Conservation (phyloP, 2,797 vertebrate genomes). For the Macropodus opercularis region DNA sequence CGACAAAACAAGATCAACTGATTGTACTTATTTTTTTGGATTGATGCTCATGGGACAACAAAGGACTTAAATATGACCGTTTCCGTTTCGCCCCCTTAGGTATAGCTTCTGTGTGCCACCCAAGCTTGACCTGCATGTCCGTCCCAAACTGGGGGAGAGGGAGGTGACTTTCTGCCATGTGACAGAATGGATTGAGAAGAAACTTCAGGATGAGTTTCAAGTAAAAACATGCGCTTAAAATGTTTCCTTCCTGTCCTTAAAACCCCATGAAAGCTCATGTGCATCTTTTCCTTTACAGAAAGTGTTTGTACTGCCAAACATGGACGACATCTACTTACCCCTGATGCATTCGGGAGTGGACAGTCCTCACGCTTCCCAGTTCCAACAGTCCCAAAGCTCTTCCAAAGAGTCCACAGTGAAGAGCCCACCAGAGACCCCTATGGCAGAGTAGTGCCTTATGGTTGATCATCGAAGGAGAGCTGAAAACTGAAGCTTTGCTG, state of each 20-base stretch:
- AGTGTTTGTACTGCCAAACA: slow-evolving; percentile 92
- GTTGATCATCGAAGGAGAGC: slow-evolving; percentile 8
- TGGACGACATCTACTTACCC: slow-evolving; percentile 90
- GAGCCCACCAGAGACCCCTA: slow-evolving; percentile 41
- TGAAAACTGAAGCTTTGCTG: too few species aligned
- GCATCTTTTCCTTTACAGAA: slow-evolving; percentile 78
- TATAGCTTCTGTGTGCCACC: slow-evolving; percentile 90
- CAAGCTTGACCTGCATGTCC: slow-evolving; percentile 86
- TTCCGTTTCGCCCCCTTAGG: too few species aligned
- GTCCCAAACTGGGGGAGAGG: slow-evolving; percentile 88
- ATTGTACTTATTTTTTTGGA: too few species aligned
- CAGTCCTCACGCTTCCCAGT: slow-evolving; percentile 22
- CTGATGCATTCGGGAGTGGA: slow-evolving; percentile 85
- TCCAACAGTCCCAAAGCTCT: slow-evolving; percentile 49
- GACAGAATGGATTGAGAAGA: slow-evolving; percentile 91
- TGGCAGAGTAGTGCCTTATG: slow-evolving; percentile 65
- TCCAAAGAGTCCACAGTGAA: slow-evolving; percentile 68
- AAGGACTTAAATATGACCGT: background rate
- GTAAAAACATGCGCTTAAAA: slow-evolving; percentile 54
- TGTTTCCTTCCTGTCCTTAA: background rate
- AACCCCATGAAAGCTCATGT: background rate
- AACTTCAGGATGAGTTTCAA: slow-evolving; percentile 91
- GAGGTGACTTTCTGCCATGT: slow-evolving; percentile 90
- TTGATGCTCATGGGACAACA: background rate
- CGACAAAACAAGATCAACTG: too few species aligned